Conservation (phyloP, 2,888 invertebrate species). For the Parnassius apollo region DNA sequence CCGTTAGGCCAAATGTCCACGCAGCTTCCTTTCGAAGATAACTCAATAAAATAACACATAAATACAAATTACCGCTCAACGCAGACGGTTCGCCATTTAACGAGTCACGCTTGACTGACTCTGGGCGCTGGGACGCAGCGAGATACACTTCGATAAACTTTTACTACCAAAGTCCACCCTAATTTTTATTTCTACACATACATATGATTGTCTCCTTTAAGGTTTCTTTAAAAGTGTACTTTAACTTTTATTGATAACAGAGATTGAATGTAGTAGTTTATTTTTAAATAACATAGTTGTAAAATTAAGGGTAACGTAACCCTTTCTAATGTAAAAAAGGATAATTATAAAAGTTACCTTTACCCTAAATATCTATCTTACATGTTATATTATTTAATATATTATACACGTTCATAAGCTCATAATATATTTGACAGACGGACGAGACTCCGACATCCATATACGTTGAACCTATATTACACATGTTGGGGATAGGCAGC, state of each 20-base stretch:
- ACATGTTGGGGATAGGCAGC: too few species aligned
- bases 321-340: too few species aligned
- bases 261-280: not conserved
- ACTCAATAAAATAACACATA: constrained; percentile 37
- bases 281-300: too few species aligned
- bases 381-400: too few species aligned
- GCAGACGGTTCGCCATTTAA: constrained; percentile 26
- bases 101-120: constrained; percentile 28
- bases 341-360: too few species aligned
- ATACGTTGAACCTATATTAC: too few species aligned
- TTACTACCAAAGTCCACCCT: constrained; percentile 25
- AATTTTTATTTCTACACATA: constrained; percentile 11
- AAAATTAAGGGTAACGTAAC: too few species aligned
- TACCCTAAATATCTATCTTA: too few species aligned
- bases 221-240: constrained; percentile 7
- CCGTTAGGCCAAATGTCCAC: constrained; percentile 34
- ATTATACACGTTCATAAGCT: too few species aligned
- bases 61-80: constrained; percentile 34
- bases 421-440: too few species aligned
- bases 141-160: constrained; percentile 27
- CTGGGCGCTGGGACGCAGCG: constrained; percentile 11
- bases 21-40: constrained; percentile 27
- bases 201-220: constrained; percentile 16
- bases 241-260: constrained; percentile 1
- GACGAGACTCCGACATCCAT: too few species aligned